A percentile compares a stretch with the other conserved stretches of the same genome.
Evolutionary conservation across 2,888 invertebrate genomes (phyloP).

Genomic region (Sympetrum striolatum): DNA sequence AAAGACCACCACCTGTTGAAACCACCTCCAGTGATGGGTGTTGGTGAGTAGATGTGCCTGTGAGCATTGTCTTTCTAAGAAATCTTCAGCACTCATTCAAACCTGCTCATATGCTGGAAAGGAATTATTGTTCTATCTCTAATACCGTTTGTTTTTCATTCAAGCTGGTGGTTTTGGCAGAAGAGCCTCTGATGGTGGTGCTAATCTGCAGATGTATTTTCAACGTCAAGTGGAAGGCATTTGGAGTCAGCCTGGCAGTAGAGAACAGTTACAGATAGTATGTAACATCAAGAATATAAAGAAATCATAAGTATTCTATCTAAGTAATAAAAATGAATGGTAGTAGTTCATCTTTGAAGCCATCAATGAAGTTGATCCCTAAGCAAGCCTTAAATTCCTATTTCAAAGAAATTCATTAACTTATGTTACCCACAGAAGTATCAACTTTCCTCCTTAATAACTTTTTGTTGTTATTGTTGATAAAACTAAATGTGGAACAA

Average conservation of each 20-base stretch:
- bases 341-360: no score
- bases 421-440: not conserved
- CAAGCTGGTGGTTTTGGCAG: slow-evolving; percentile 82
- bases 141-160: not conserved
- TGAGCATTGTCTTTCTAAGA: no score
- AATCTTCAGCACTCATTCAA: no score
- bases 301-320: not conserved
- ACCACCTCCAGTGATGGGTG: slow-evolving; percentile 89
- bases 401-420: not conserved
- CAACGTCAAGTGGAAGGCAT: slow-evolving; percentile 60
- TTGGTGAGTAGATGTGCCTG: slow-evolving; percentile 64
- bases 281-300: slow-evolving; percentile 48
- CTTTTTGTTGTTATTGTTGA: no score
- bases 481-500: no score
- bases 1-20: slow-evolving; percentile 93
- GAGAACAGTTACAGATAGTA: slow-evolving; percentile 65
- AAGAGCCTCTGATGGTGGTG: slow-evolving; percentile 94
- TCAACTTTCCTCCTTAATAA: no score
- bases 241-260: slow-evolving; percentile 66
- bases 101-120: no score
- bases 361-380: no score
- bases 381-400: no score
- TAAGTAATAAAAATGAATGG: no score
- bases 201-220: slow-evolving; percentile 81
- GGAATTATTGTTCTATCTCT: no score